A percentile compares a stretch with the other conserved stretches of the same genome.
phyloP scores from a whole-genome alignment of 2,113 vertebrate genomes.

The Marmota flaviventris region DNA sequence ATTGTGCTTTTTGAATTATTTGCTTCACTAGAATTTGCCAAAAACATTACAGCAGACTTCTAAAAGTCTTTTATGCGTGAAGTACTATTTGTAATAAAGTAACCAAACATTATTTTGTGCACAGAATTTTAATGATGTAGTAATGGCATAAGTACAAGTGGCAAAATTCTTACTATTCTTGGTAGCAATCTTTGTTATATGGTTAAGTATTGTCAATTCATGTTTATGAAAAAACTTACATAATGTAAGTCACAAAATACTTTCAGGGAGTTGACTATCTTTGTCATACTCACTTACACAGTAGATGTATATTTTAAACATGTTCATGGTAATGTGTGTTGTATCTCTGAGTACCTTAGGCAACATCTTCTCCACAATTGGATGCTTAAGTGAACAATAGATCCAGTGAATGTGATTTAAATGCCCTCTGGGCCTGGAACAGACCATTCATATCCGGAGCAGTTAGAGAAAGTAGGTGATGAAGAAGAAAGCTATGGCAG shows the following conservation, averaged over 20 bases:
- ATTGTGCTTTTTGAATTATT: conserved; percentile 27
- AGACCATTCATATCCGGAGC: not conserved
- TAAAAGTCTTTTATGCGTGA: conserved; percentile 13
- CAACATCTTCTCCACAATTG: not conserved
- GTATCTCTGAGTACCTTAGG: not conserved
- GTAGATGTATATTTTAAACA: conserved; percentile 1
- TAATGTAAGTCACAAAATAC: not conserved
- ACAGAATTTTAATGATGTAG: conserved; percentile 42
- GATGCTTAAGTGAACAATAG: not conserved
- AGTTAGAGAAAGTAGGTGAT: not conserved
- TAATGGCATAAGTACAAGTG: not conserved
- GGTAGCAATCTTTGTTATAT: not conserved
- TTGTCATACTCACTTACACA: not conserved
- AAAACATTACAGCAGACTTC: conserved; percentile 4
- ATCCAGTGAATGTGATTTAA: not conserved
- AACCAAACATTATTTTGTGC: conserved; percentile 32
- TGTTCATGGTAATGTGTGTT: not conserved
- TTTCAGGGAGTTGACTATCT: not conserved
- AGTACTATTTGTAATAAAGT: conserved; percentile 7
- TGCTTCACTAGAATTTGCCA: conserved; percentile 21
- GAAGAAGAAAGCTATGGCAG: not conserved
- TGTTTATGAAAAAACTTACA: conserved; percentile 2
- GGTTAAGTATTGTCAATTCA: not conserved
- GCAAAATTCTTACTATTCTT: not conserved
- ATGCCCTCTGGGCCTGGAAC: not conserved